These are phyloP conservation scores for Tapirus indicus DNA, from an alignment of 2,797 vertebrate species.

Conservation along the genomic window DNA sequence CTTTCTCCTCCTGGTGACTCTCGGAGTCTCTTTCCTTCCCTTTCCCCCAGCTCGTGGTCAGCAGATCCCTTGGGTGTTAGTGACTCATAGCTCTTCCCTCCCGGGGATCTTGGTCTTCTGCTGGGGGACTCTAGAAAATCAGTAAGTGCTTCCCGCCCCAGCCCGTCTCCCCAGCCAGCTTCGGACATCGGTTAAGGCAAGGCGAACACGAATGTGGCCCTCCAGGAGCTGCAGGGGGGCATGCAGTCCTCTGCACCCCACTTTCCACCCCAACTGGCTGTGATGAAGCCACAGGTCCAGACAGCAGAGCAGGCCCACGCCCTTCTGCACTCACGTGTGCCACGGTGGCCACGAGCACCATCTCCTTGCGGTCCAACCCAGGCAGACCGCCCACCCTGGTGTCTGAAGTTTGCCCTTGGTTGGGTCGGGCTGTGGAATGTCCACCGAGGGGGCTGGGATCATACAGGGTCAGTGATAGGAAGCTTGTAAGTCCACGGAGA, in stretches of 20 bases:
- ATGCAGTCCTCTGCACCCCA: not conserved
- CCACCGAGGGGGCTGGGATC: not conserved
- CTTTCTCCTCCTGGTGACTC: not conserved
- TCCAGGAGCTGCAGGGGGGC: not conserved
- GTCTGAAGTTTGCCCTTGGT: not conserved
- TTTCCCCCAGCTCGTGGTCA: not conserved
- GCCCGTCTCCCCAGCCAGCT: accelerated
- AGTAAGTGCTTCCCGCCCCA: accelerated
- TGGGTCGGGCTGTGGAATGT: not conserved
- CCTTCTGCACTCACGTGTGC: not conserved
- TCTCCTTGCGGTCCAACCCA: not conserved
- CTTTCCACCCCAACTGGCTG: not conserved
- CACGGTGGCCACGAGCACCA: accelerated
- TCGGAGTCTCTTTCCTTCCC: not conserved
- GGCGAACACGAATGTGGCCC: not conserved
- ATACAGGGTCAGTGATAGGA: not conserved
- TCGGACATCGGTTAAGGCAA: not conserved
- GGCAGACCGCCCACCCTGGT: no score
- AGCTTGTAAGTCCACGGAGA: not conserved
- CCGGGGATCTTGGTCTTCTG: not conserved
- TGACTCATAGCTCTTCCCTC: not conserved
- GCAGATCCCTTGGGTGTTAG: not conserved
- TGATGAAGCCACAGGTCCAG: no score
- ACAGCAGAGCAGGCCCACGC: not conserved
- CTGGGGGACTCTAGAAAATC: not conserved